Base-by-base conservation (phyloP, 2,797 vertebrate genomes). In the Danio albolineatus region DNA sequence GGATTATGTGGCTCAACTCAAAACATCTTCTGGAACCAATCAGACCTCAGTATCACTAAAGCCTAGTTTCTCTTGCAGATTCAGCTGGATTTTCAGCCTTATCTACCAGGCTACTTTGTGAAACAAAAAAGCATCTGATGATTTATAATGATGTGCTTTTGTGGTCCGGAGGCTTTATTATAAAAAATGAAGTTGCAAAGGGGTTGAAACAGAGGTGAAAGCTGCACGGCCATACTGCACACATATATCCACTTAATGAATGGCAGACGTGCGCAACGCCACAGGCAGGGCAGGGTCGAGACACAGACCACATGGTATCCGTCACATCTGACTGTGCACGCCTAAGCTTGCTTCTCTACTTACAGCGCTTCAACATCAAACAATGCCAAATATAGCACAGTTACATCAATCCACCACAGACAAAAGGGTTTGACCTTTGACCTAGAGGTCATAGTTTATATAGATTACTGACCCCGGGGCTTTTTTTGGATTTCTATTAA, bases 241-340 rank as follows among this genome's bases (percentile, higher is more conserved):
- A 78, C 21, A 53, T 67, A 39, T 38, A 77, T 59, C 2, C 38
- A 43, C 41, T 48, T 61, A 79, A 43, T 65, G 14, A 77, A 62
- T 10, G 21, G 16, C 28, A 71, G 44, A 80, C 19, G 0, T 66
- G 65, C 59, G 79, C 48, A 76, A 60, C 0, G 62, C 54, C 59
- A 54, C 48, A 82, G 53, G 75, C 54, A 60, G 51, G 59, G 19
- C 7, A 46, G 38, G 49, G 51, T 74, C 12, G 19, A 70, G 56
- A n/a, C 9, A 51, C 28, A 57, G 66, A 72, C 44, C 41, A 0
- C 70, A 75, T 65, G 48, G 39, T 16, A 74, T 75, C 71, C 1
- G n/a, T 74, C 64, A 64, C 39, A 65, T 76, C 44, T 79, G 57
- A 67, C 21, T 44, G 44, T 28, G 48, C 76, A 70, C 28, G 64